Base-by-base conservation (phyloP, 2,888 invertebrate species). In the Lithophane ornitopus region DNA sequence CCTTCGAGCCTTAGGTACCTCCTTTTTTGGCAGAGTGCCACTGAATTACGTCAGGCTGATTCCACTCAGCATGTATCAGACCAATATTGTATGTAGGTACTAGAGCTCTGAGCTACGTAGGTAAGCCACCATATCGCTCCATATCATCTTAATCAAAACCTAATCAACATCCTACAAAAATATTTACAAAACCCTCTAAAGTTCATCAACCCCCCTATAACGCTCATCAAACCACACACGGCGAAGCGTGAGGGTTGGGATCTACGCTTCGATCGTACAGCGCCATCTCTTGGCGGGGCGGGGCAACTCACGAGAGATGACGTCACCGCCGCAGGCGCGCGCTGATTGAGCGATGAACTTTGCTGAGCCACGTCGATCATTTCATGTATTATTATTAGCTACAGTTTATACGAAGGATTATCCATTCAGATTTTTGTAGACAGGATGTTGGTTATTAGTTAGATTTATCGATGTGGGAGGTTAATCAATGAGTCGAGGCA, bases 261-360 rank as follows among this genome's bases (percentile, higher is more conserved):
- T 82, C 86, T 81, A 56, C 74, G 63, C 73, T 78, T 82, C 69
- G 88, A 92, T 93, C 94, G 90, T 89, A 85, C 91, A 94, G 95
- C 96, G 95, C 96, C 96, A 95, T 94, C 96, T 95, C 90, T 88
- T 86, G 93, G 92, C 91, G 89, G 90, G 94, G 95, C 94, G 95
- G 91, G 92, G 91, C 93, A 89, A 89, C 90, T 95, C 96, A 96
- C 96, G 96, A 93, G 89, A 87, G 41, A 90, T 95, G 95, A 95
- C 94, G 94, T 95, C 94, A 95, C 78, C 87, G 92, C 93, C 93
- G 88, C 89, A 80, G 90, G 91, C 92, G 88, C 90, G 85, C 90
- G 87, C 92, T 93, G 96, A 95, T 95, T 95, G 95, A 96, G 95
- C 95, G 96, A 96, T 96, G 95, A 94, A 94, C 95, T 93, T 93